Evolutionary conservation across 2,888 invertebrate genomes (phyloP), one percentile per base, ranked within the genome.

Genomic region (Drosophila limbata): DNA sequence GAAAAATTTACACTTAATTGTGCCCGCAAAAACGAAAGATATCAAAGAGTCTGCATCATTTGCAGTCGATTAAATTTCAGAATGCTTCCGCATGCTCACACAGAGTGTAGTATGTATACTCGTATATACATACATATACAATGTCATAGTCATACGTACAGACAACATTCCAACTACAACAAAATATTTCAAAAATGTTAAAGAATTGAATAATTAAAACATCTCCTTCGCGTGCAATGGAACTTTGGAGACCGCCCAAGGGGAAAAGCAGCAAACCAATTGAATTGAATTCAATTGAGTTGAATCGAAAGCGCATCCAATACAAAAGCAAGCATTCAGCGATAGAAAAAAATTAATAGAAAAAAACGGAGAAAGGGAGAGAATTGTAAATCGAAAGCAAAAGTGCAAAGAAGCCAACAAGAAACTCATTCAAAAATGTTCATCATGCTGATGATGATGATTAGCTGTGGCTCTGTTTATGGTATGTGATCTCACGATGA

Each of bases 141-240:
- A 51, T 50, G 37, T 19, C 50, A 35, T 62, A 33, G 44, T 25
- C 21, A 44, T 39, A 19, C 17, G 47, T 59, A 51, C 42, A n/a
- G 19, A n/a, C 45, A 59, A n/a, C 40, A 59, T 28, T 28, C 25
- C 25, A 28, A 28, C 25, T 28, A 13, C 56, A 63, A 61, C 45
- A 59, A 76, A 64, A 55, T 66, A 53, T 73, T 61, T 37, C 2
- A 37, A 62, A 74, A 68, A 77, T 63, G 71, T 65, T 57, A 33
- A 60, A 71, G 67, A 81, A 81, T 77, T 68, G 60, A 48, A 68
- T 81, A 82, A 77, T 74, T 70, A 74, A 81, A 73, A 67, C 68
- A 42, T 61, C 52, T 59, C 33, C 33, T 50, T 35, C 40, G 45
- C 21, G 10, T 60, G 73, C 69, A 50, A n/a, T 57, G 70, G 65